Evolutionary conservation across 1,140 invertebrate species (phyloP).

Genomic region (Papilio machaon): DNA sequence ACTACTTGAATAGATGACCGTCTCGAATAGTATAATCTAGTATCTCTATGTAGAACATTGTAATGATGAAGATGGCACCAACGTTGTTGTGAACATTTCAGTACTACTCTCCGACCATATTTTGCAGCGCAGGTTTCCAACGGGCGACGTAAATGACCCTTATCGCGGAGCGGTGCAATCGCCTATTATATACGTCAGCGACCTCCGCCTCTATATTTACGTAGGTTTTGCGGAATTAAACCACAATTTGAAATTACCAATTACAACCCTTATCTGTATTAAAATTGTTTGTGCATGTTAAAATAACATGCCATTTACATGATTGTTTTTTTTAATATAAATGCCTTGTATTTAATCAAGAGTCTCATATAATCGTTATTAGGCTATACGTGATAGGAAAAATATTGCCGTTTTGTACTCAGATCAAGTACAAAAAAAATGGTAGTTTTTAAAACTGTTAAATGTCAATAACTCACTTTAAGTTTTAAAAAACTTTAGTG

Average conservation of each 20-base stretch:
- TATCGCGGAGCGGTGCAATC: constrained; percentile 34
- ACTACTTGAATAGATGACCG: not conserved
- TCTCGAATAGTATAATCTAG: not conserved
- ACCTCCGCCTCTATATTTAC: constrained; percentile 21
- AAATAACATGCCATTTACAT: not conserved
- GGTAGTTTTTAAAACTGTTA: not conserved
- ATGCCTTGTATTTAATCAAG: not conserved
- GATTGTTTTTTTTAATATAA: not conserved
- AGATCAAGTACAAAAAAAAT: not conserved
- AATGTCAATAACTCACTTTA: too few relatives aligned
- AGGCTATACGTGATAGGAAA: too few relatives aligned
- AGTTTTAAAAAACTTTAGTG: too few relatives aligned
- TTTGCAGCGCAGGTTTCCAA: constrained; percentile 37
- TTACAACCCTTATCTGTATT: not conserved
- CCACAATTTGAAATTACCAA: constrained; percentile 26
- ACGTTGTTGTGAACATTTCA: constrained; percentile 23
- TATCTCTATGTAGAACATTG: not conserved
- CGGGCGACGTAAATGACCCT: constrained; percentile 36
- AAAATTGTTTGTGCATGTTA: not conserved
- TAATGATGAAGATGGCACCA: constrained; percentile 8
- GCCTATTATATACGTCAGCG: constrained; percentile 35
- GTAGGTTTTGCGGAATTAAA: constrained; percentile 7
- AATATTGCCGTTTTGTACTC: too few relatives aligned
- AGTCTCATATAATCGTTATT: not conserved
- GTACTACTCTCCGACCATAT: constrained; percentile 7